These are phyloP conservation scores for Biston betularia DNA, from an alignment of 2,888 invertebrate species.

Conservation along the genomic window DNA sequence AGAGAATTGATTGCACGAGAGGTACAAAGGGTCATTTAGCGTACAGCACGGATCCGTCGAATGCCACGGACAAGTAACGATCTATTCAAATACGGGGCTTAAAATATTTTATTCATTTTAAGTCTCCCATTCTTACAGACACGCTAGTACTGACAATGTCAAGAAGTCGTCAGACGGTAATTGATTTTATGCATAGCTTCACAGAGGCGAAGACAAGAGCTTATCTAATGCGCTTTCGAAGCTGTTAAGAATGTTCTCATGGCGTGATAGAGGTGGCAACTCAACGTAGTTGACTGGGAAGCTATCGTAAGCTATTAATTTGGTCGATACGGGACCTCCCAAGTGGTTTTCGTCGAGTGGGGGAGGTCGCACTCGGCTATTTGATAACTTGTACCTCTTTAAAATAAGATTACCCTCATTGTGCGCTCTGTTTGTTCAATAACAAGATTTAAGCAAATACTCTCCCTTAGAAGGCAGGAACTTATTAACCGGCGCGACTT, in stretches of 20 bases:
- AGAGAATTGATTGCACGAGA: slow-evolving; percentile 48
- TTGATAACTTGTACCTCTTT: slow-evolving; percentile 64
- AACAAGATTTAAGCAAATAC: slow-evolving; percentile 50
- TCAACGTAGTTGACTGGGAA: slow-evolving; percentile 47
- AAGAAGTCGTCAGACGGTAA: slow-evolving; percentile 53
- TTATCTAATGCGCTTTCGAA: slow-evolving; percentile 36
- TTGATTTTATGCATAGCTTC: slow-evolving; percentile 56
- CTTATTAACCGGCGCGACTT: slow-evolving; percentile 53
- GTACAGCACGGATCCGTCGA: slow-evolving; percentile 57
- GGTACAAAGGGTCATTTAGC: slow-evolving; percentile 69
- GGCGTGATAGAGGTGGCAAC: slow-evolving; percentile 56
- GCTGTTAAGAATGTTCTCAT: slow-evolving; percentile 57
- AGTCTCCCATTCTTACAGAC: slow-evolving; percentile 43
- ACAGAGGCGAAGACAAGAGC: slow-evolving; percentile 33
- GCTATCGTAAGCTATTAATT: slow-evolving; percentile 71
- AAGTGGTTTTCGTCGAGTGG: slow-evolving; percentile 58
- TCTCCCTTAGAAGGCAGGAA: slow-evolving; percentile 50
- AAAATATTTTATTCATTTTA: slow-evolving; percentile 68
- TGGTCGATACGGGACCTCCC: slow-evolving; percentile 73
- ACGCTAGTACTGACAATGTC: slow-evolving; percentile 49
- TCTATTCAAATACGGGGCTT: slow-evolving; percentile 68
- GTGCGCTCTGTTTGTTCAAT: slow-evolving; percentile 40
- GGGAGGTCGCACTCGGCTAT: slow-evolving; percentile 58
- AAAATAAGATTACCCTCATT: slow-evolving; percentile 60
- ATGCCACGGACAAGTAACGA: slow-evolving; percentile 64